Percentiles rank a stretch among this genome's conserved stretches.
phyloP scores from a whole-genome alignment of 92 coral and sea anemone genomes.

The Phenganax marumi region DNA sequence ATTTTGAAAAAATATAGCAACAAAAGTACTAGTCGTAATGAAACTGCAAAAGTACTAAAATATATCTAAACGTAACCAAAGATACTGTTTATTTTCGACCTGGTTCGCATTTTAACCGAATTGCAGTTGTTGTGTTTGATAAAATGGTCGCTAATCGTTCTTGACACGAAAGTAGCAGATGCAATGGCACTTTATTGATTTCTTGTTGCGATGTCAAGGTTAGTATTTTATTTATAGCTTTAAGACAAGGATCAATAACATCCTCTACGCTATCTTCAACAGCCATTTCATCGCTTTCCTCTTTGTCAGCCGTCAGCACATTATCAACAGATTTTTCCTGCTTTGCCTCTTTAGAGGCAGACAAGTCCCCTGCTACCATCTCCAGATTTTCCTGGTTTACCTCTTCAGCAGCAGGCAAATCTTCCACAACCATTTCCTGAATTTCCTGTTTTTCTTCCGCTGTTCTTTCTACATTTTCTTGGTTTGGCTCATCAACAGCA shows the following conservation, averaged over 20 bases:
- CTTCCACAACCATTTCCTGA: background rate
- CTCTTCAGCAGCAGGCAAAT: background rate
- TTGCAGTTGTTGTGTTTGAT: slow-evolving; percentile 25
- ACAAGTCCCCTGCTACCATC: background rate
- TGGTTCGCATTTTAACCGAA: slow-evolving; percentile 24
- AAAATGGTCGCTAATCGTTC: slow-evolving; percentile 31
- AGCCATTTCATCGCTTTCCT: background rate
- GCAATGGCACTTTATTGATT: slow-evolving; percentile 22
- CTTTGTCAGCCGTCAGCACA: background rate
- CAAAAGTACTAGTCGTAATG: background rate
- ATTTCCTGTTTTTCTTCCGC: background rate
- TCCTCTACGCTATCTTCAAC: slow-evolving; percentile 1
- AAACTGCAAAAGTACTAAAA: background rate
- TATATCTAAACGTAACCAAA: background rate
- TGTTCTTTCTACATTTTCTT: background rate
- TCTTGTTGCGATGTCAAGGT: slow-evolving; percentile 16
- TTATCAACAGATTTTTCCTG: background rate
- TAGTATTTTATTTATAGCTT: background rate
- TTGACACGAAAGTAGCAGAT: slow-evolving; percentile 15
- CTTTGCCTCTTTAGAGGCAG: background rate
- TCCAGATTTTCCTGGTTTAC: background rate
- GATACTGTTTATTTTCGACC: background rate
- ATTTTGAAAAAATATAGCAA: background rate
- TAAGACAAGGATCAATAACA: slow-evolving; percentile 16
- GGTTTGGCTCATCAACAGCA: background rate